Percentiles rank a stretch among this genome's conserved stretches.
Evolutionary conservation across 2,113 vertebrate species (phyloP).

Genomic region (Protomyctophum bolini): DNA sequence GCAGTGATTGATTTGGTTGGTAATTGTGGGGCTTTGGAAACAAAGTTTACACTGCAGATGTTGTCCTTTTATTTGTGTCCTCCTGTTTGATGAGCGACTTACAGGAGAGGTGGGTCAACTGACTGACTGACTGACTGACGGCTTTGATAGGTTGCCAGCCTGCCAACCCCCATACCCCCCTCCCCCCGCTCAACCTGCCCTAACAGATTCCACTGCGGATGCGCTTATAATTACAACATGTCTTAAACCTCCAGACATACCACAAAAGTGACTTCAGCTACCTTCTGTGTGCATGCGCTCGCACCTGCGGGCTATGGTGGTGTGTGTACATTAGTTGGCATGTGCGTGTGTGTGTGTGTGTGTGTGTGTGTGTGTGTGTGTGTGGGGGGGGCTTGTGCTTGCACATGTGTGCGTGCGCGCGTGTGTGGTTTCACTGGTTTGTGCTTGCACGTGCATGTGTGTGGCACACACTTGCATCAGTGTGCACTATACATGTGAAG

Average conservation of each 20-base stretch:
- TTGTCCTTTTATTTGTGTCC: slow-evolving; percentile 23
- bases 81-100: background rate
- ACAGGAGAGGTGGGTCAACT: slow-evolving; percentile 32
- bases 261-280: slow-evolving; percentile 62
- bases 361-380: background rate
- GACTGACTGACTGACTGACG: slow-evolving; percentile 17
- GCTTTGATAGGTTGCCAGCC: slow-evolving; percentile 57
- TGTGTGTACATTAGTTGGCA: background rate
- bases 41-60: too few relatives aligned
- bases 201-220: slow-evolving; percentile 60
- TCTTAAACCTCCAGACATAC: slow-evolving; percentile 61
- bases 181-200: slow-evolving; percentile 49
- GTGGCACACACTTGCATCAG: background rate
- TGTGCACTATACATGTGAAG: slow-evolving; percentile 14
- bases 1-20: too few relatives aligned
- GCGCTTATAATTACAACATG: slow-evolving; percentile 58
- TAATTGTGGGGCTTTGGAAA: too few relatives aligned
- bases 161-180: slow-evolving; percentile 3
- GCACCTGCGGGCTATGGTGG: too few relatives aligned
- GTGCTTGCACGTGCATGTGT: background rate
- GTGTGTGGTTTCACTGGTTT: slow-evolving; percentile 16
- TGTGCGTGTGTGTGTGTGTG: background rate
- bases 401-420: background rate
- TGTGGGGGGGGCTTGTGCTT: slow-evolving; percentile 7
- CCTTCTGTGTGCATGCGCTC: slow-evolving; percentile 5